Evolutionary conservation across 2,888 invertebrate genomes (phyloP).

Genomic region (Cheilosia pagana): DNA sequence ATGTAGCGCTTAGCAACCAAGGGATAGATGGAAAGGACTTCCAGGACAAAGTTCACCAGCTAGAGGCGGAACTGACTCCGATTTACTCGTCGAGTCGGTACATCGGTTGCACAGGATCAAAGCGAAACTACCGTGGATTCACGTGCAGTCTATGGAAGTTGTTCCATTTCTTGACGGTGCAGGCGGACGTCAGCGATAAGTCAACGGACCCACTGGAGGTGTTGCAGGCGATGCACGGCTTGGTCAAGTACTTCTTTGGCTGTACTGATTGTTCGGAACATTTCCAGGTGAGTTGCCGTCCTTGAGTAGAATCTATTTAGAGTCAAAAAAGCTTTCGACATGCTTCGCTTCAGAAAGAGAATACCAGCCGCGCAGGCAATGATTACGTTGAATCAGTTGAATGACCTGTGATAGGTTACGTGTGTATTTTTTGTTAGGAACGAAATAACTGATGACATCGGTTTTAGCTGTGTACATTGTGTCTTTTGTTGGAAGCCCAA

Average conservation of each 20-base stretch:
- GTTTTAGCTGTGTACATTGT: too few species aligned
- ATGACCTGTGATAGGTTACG: slow-evolving; percentile 44
- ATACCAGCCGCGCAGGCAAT: neutral
- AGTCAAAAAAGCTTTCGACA: neutral
- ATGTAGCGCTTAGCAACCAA: slow-evolving; percentile 84
- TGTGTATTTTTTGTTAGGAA: neutral
- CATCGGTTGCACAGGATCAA: slow-evolving; percentile 93
- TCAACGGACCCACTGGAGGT: slow-evolving; percentile 87
- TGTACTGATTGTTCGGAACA: slow-evolving; percentile 95
- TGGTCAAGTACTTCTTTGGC: slow-evolving; percentile 96
- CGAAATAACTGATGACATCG: neutral
- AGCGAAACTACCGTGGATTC: slow-evolving; percentile 90
- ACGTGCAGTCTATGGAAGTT: slow-evolving; percentile 97
- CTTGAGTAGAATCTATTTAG: neutral
- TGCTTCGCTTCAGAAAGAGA: slow-evolving; percentile 9
- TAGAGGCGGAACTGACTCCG: slow-evolving; percentile 85
- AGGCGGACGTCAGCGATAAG: slow-evolving; percentile 85
- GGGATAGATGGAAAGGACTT: slow-evolving; percentile 86
- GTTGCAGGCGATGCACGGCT: slow-evolving; percentile 92
- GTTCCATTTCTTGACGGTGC: slow-evolving; percentile 95
- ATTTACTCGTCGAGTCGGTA: slow-evolving; percentile 85
- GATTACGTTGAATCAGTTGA: slow-evolving; percentile 37
- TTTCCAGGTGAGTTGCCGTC: slow-evolving; percentile 87
- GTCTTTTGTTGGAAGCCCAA: too few species aligned
- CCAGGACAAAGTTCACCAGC: slow-evolving; percentile 84